These are phyloP conservation scores for Drepana arcuata DNA, from an alignment of 1,140 invertebrate species.

Conservation along the genomic window DNA sequence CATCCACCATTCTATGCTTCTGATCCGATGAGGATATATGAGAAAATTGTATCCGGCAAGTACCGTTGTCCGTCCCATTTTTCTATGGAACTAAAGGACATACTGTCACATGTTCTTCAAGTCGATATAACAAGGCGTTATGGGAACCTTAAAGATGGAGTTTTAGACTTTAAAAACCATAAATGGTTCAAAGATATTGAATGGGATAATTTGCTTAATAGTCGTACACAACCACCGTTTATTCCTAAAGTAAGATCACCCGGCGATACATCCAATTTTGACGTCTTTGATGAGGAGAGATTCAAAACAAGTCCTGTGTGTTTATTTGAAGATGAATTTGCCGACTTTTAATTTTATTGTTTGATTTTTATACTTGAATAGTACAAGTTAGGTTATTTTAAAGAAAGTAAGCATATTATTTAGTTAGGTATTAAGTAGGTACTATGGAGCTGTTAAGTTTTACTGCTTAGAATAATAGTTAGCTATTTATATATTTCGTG, in stretches of 20 bases:
- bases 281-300: constrained; percentile 73
- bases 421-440: too few species aligned
- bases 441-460: too few species aligned
- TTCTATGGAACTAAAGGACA: constrained; percentile 84
- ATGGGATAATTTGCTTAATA: constrained; percentile 89
- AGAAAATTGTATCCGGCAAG: constrained; percentile 85
- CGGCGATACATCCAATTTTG: constrained; percentile 88
- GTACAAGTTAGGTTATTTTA: too few species aligned
- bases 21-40: constrained; percentile 92
- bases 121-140: constrained; percentile 89
- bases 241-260: constrained; percentile 79
- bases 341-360: constrained; percentile 63
- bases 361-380: too few species aligned
- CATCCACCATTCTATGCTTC: constrained; percentile 87
- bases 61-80: constrained; percentile 81
- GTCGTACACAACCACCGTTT: constrained; percentile 83
- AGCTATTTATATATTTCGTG: too few species aligned
- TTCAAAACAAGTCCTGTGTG: constrained; percentile 53
- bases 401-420: constrained; percentile 2
- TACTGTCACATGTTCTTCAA: constrained; percentile 88
- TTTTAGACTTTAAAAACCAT: constrained; percentile 77
- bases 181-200: constrained; percentile 83
- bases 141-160: constrained; percentile 90
- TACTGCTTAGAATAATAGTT: too few species aligned
- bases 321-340: constrained; percentile 61